phyloP scores from a whole-genome alignment of 2,888 invertebrate species.

The Aporophyla nigra region DNA sequence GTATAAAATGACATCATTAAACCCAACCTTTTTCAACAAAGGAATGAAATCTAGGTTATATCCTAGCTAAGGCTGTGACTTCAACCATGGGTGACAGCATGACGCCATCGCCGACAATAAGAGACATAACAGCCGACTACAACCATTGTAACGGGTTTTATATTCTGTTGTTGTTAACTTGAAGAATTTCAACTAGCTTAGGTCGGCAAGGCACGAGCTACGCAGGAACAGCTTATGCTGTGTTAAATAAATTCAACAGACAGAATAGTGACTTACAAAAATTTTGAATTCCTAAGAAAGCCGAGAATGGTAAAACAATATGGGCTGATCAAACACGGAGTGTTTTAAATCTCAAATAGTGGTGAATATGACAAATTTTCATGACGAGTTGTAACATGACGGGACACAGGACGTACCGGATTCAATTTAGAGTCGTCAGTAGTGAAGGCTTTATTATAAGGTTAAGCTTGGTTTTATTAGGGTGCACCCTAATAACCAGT shows the following conservation, averaged over 20 bases:
- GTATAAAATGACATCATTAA: constrained; percentile 23
- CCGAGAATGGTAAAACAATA: no score
- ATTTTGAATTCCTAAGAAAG: no score
- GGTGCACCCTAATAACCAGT: not conserved
- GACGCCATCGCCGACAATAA: constrained; percentile 51
- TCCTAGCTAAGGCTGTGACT: constrained; percentile 22
- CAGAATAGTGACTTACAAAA: not conserved
- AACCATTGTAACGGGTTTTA: constrained; percentile 30
- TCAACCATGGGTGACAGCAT: constrained; percentile 45
- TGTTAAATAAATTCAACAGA: not conserved
- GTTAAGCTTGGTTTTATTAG: not conserved
- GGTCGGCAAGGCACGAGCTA: not conserved
- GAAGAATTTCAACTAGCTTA: constrained; percentile 7
- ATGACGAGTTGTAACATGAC: no score
- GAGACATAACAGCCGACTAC: constrained; percentile 3
- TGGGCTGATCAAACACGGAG: no score
- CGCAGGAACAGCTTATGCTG: not conserved
- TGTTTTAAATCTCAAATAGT: no score
- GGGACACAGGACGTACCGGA: not conserved
- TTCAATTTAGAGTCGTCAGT: not conserved
- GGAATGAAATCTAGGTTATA: constrained; percentile 32
- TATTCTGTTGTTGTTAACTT: constrained; percentile 21
- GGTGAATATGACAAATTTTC: no score
- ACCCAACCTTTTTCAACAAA: constrained; percentile 36
- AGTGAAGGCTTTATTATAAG: not conserved